These are phyloP conservation scores for Acronicta psi DNA, from an alignment of 2,888 invertebrate species.

Conservation along the genomic window DNA sequence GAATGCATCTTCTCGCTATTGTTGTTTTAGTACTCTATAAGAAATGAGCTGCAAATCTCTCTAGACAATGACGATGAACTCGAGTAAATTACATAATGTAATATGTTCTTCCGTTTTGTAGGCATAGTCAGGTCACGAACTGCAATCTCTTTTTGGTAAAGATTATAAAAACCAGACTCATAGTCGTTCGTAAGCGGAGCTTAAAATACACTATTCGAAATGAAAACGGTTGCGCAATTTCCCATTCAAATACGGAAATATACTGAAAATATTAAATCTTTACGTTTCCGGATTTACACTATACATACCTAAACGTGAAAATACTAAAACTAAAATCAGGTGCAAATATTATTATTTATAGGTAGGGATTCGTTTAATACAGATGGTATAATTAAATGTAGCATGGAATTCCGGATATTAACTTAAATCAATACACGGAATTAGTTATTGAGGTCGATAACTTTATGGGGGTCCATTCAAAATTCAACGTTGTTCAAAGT, in stretches of 20 bases:
- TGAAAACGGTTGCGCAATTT: conserved; percentile 37
- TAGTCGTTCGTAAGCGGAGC: conserved; percentile 7
- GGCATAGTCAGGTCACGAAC: conserved; percentile 50
- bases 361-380: too few relatives aligned
- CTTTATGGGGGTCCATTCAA: neutral
- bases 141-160: conserved; percentile 44
- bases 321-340: neutral
- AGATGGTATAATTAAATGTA: too few relatives aligned
- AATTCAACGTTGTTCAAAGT: too few relatives aligned
- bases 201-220: conserved; percentile 31
- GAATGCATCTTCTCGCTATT: conserved; percentile 50
- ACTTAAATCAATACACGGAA: too few relatives aligned
- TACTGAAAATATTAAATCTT: conserved; percentile 12
- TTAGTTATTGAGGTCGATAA: too few relatives aligned
- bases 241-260: conserved; percentile 20
- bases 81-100: conserved; percentile 51
- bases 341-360: neutral
- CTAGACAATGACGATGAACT: conserved; percentile 53
- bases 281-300: conserved; percentile 5
- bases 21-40: conserved; percentile 40
- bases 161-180: conserved; percentile 34
- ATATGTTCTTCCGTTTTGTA: conserved; percentile 49
- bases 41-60: conserved; percentile 51
- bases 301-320: neutral
- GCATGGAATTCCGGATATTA: too few relatives aligned